phyloP scores from a whole-genome alignment of 1,140 invertebrate species.

The Listronotus bonariensis region DNA sequence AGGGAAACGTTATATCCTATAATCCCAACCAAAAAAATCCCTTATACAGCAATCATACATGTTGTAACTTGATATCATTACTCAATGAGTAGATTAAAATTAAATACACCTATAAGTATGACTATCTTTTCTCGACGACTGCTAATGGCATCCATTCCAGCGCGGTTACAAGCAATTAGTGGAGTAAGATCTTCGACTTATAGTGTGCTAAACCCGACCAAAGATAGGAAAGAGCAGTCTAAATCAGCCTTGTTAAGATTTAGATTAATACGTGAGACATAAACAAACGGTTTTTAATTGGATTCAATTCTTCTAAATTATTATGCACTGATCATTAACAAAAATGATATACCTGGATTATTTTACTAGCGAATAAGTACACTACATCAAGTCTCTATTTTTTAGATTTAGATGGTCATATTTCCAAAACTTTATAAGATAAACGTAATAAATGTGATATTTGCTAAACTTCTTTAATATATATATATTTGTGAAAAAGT shows the following conservation, averaged over 20 bases:
- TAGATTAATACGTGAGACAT: too few species aligned
- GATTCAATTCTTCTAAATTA: too few species aligned
- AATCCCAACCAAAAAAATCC: too few species aligned
- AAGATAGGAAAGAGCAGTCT: conserved; percentile 1
- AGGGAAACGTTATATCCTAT: too few species aligned
- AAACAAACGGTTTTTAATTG: too few species aligned
- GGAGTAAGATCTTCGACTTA: conserved; percentile 6
- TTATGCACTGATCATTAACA: too few species aligned
- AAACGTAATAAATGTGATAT: conserved; percentile 26
- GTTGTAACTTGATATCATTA: too few species aligned
- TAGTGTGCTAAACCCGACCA: conserved; percentile 13
- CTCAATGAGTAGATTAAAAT: conserved; percentile 1
- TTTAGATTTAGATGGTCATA: too few species aligned
- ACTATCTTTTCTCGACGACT: conserved; percentile 14
- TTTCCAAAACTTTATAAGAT: conserved; percentile 20
- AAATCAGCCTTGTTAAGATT: not conserved
- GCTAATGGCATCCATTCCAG: conserved; percentile 7
- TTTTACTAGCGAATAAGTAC: conserved; percentile 5
- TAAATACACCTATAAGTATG: conserved; percentile 9
- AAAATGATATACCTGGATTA: too few species aligned
- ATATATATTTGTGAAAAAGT: too few species aligned
- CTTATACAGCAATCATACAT: too few species aligned
- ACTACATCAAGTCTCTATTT: conserved; percentile 22
- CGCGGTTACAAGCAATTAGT: conserved; percentile 13
- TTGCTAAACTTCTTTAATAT: too few species aligned